Base-by-base conservation (phyloP, 2,113 vertebrate genomes). In the Scortum barcoo region DNA sequence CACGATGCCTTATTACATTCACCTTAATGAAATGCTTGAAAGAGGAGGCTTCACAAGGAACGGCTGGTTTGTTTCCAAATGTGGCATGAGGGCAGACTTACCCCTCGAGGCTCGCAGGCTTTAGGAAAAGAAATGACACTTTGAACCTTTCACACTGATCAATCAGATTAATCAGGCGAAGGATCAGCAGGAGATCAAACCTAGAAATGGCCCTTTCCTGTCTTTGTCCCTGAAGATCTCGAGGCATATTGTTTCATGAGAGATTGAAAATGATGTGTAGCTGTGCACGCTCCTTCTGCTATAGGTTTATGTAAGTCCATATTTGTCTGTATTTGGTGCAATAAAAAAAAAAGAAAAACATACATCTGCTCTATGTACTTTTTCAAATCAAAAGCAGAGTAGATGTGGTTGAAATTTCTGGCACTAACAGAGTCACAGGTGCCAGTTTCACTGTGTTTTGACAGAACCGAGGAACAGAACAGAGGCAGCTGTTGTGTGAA, bases 151-250 rank as follows among this genome's bases (percentile, higher is more conserved):
- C 28, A 72, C 44, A 69, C 5, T 24, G 54, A 84, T 77, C 76
- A 56, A 4, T 72, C 22, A 28, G 36, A 67, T 66, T 51, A 40
- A 84, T 82, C 38, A 80, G 53, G 7, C 38, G 19, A 24, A 63
- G 60, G 74, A 80, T 89, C 80, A 76, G 0, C 19, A 17, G 36
- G 26, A 28, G 42, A 80, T 76, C 56, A 78, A 65, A 60, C 5
- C 36, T 7, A 38, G 50, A 24, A 67, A 76, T 42, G 17, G 14
- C 20, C 7, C 20, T 53, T 72, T 57, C 11, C 38, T 42, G 6
- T 69, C 66, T 44, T 46, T 48, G 42, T 73, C 54, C 17, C 13
- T 78, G 6, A 61, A 72, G 16, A 50, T 57, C 19, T 36, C 11
- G 14, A 24, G 22, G 11, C 9, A 2, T 71, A 28, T 42, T 67